Percentiles rank a stretch among this genome's conserved stretches.
phyloP scores from a whole-genome alignment of 2,888 invertebrate species.

The Stomorhina lunata region DNA sequence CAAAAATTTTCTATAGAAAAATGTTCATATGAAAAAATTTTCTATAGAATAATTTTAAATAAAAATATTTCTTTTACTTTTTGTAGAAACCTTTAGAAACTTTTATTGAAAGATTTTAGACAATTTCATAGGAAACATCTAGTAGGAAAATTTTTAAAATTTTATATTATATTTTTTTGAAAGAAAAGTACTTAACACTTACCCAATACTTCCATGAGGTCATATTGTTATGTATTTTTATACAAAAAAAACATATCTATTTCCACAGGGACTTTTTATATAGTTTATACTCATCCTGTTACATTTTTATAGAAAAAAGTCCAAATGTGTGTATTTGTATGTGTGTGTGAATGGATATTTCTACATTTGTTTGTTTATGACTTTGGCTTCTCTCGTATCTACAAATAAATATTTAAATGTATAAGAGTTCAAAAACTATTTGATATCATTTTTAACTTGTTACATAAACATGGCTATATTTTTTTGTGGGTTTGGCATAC shows the following conservation, averaged over 20 bases:
- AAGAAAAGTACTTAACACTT: neutral
- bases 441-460: slow-evolving; percentile 57
- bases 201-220: slow-evolving; percentile 10
- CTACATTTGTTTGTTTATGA: slow-evolving; percentile 49
- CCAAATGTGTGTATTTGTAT: neutral
- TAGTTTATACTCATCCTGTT: slow-evolving; percentile 35
- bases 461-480: slow-evolving; percentile 37
- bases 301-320: neutral
- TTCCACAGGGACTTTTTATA: slow-evolving; percentile 50
- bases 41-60: no score
- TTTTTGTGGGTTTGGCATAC: slow-evolving; percentile 3
- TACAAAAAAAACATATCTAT: slow-evolving; percentile 37
- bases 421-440: slow-evolving; percentile 61
- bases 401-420: slow-evolving; percentile 61
- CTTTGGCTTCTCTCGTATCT: slow-evolving; percentile 48
- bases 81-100: no score
- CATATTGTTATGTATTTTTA: slow-evolving; percentile 21
- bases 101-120: no score
- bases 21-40: no score
- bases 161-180: no score
- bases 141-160: no score
- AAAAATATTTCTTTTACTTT: no score
- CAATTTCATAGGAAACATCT: no score
- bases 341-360: neutral
- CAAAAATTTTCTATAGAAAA: no score